Conservation (phyloP, 2,888 invertebrate species). For the Pollenia amentaria region DNA sequence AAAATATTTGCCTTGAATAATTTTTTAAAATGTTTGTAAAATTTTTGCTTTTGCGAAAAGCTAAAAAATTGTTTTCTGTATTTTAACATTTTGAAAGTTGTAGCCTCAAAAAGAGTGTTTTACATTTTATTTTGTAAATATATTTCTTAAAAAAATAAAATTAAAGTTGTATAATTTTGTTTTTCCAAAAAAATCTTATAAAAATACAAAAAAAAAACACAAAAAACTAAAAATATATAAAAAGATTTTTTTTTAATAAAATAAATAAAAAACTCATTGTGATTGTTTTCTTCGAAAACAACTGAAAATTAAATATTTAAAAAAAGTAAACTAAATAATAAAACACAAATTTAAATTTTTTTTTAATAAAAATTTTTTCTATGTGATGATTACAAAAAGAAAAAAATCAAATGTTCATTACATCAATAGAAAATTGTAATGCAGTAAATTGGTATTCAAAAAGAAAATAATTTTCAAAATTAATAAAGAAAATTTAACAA, state of each 20-base stretch:
- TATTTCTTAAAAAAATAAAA: conserved; percentile 24
- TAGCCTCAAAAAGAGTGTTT: conserved; percentile 8
- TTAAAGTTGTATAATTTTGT: conserved; percentile 17
- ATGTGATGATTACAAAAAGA: conserved; percentile 35
- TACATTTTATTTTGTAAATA: conserved; percentile 45
- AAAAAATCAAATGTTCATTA: conserved; percentile 66
- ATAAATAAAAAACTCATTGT: conserved; percentile 56
- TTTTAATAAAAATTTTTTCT: conserved; percentile 2
- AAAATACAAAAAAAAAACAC: neutral
- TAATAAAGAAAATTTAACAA: conserved; percentile 27
- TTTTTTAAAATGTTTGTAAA: too few species aligned
- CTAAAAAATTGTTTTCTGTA: neutral
- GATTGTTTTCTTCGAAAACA: conserved; percentile 66
- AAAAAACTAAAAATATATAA: neutral
- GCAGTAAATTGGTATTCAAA: conserved; percentile 44
- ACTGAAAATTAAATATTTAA: conserved; percentile 23
- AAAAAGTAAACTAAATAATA: conserved; percentile 44
- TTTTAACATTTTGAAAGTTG: conserved; percentile 20
- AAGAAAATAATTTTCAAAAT: conserved; percentile 71
- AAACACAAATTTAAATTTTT: neutral
- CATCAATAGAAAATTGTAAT: conserved; percentile 48
- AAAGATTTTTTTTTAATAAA: conserved; percentile 50
- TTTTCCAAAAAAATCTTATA: neutral
- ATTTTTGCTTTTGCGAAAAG: neutral
- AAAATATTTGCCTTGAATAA: too few species aligned